Percentiles rank a stretch among this genome's conserved stretches.
Evolutionary conservation across 2,113 vertebrate species (phyloP).

Genomic region (Dasyurus viverrinus): DNA sequence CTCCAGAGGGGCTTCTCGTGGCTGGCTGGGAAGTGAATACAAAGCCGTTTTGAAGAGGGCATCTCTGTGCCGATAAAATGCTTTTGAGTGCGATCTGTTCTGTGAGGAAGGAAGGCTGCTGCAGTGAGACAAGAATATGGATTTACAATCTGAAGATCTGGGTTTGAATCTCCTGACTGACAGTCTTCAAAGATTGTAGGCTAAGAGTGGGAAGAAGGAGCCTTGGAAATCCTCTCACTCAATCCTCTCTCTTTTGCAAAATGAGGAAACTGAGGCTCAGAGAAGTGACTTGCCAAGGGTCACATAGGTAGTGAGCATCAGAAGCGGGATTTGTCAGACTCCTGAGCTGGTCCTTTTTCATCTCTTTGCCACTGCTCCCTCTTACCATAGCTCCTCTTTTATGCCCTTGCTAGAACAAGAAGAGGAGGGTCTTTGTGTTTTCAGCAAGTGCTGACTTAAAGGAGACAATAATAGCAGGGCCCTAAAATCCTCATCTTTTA

Average conservation of each 20-base stretch:
- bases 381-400: neutral
- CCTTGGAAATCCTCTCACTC: neutral
- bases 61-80: neutral
- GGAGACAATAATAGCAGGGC: neutral
- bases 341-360: neutral
- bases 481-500: neutral
- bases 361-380: neutral
- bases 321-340: neutral
- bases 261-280: neutral
- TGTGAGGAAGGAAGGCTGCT: neutral
- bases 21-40: neutral
- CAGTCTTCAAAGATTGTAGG: neutral
- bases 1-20: conserved; percentile 15
- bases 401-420: neutral
- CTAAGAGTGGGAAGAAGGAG: neutral
- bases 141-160: neutral
- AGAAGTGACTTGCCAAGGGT: neutral
- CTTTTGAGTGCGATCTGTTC: neutral
- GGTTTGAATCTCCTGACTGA: neutral
- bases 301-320: neutral
- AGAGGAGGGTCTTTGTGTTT: neutral
- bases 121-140: no score
- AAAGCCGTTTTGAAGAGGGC: neutral
- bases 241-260: neutral
- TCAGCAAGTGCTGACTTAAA: neutral